Evolutionary conservation across 2,797 vertebrate species (phyloP), one percentile per base, ranked within the genome.

Genomic region (Channa striata): DNA sequence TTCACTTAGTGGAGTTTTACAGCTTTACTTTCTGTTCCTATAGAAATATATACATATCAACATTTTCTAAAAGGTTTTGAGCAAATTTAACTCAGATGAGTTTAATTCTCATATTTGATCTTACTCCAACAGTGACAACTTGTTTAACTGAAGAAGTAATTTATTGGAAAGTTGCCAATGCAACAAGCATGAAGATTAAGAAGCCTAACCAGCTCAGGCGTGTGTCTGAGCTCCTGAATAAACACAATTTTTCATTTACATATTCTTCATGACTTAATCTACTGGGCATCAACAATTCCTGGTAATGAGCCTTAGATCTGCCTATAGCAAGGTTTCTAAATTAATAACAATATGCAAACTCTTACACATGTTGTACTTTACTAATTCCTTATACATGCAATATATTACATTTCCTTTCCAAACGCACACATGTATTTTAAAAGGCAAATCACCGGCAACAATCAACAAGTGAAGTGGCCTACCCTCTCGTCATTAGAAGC

Each of bases 401-500:
- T n/a, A n/a, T n/a, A 19, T 20, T 25, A 19, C 13, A 21, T 39
- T 17, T 34, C 4, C 16, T 50, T 60, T 20, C 20, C 17, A 36
- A 60, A 19, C 19, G n/a, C n/a, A n/a, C 1, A 1, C 0, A 5
- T 36, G 21, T 30, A 20, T n/a, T 19, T 42, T 12, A 56, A 20
- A 13, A 6, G 46, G 16, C 25, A 63, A 51, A 34, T 20, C 23
- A 2, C 11, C 46, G 19, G 58, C 5, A 12, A 56, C 53, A 59
- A 25, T 13, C 2, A 59, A 60, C 68, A 34, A 23, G 2, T 10
- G 0, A 3, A 39, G 39, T 5, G 34, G 14, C 96, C 0, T 94
- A 99, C 98, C 94, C 96, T 89, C 81, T 99, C 97, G 23, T 99
- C 97, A 34, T 98, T 97, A 6, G 96, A 97, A 11, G 95, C 94